Percentiles rank a stretch among this genome's conserved stretches.
Evolutionary conservation across 2,888 invertebrate genomes (phyloP).

Genomic region (Meliscaeva auricollis): DNA sequence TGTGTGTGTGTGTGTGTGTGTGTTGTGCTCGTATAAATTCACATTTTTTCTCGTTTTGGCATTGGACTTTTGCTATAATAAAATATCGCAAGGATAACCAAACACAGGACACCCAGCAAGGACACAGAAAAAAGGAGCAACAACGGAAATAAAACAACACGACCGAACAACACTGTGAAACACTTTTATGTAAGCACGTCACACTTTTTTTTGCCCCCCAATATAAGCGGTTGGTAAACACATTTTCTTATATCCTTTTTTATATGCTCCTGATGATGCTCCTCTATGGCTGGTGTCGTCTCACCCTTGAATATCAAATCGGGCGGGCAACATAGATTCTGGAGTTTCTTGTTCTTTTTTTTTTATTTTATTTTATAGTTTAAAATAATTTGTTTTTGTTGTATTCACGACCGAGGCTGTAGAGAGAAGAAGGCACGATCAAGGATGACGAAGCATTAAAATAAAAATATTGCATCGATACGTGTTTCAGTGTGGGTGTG

Average conservation of each 20-base stretch:
- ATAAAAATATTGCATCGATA: slow-evolving; percentile 58
- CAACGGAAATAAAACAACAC: slow-evolving; percentile 52
- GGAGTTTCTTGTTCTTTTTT: background rate
- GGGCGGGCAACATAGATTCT: slow-evolving; percentile 20
- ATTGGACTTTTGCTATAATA: slow-evolving; percentile 64
- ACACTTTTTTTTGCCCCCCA: slow-evolving; percentile 57
- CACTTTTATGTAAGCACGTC: slow-evolving; percentile 70
- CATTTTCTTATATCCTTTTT: slow-evolving; percentile 71
- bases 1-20: no score
- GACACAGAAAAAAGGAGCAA: slow-evolving; percentile 44
- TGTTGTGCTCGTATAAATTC: slow-evolving; percentile 44
- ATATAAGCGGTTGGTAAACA: slow-evolving; percentile 71
- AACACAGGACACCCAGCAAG: slow-evolving; percentile 28
- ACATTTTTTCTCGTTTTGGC: slow-evolving; percentile 54
- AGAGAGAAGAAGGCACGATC: slow-evolving; percentile 48
- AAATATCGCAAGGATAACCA: slow-evolving; percentile 57
- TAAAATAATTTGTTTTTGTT: slow-evolving; percentile 15
- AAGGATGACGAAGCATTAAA: slow-evolving; percentile 51
- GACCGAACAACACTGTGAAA: slow-evolving; percentile 54
- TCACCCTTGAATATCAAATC: slow-evolving; percentile 5
- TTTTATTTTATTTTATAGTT: slow-evolving; percentile 24
- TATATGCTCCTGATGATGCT: background rate
- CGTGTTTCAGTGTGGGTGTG: slow-evolving; percentile 42
- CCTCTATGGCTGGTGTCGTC: background rate
- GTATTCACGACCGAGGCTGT: slow-evolving; percentile 41